phyloP scores from a whole-genome alignment of 1,140 invertebrate species.

The Ceratina japonica region DNA sequence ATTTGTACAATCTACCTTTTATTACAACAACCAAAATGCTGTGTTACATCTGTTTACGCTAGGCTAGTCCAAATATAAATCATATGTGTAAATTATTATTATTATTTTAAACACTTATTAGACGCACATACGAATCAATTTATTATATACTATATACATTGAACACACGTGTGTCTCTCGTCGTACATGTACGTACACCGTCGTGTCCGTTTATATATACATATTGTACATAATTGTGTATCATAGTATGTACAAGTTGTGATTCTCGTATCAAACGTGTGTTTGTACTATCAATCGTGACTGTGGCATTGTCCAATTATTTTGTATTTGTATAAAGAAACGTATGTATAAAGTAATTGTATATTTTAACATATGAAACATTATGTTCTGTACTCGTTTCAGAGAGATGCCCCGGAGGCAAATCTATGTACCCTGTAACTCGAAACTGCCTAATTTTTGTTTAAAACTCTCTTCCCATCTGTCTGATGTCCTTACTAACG shows the following conservation, averaged over 20 bases:
- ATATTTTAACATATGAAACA: not conserved
- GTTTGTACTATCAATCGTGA: not conserved
- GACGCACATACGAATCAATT: not conserved
- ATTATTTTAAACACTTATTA: not conserved
- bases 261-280: not conserved
- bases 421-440: conserved; percentile 2
- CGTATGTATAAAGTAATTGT: too few relatives aligned
- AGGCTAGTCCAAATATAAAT: conserved; percentile 49
- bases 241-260: not conserved
- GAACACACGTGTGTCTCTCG: not conserved
- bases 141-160: conserved; percentile 6
- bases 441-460: not conserved
- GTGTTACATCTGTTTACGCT: conserved; percentile 15
- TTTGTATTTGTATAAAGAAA: not conserved
- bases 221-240: conserved; percentile 16
- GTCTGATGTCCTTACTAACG: not conserved
- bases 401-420: not conserved
- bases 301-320: not conserved
- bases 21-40: not conserved
- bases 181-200: not conserved
- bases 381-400: not conserved
- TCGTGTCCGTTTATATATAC: not conserved
- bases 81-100: conserved; percentile 31
- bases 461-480: not conserved
- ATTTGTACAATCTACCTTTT: conserved; percentile 1